phyloP scores from a whole-genome alignment of 2,888 invertebrate genomes.

The Sturmia bella region DNA sequence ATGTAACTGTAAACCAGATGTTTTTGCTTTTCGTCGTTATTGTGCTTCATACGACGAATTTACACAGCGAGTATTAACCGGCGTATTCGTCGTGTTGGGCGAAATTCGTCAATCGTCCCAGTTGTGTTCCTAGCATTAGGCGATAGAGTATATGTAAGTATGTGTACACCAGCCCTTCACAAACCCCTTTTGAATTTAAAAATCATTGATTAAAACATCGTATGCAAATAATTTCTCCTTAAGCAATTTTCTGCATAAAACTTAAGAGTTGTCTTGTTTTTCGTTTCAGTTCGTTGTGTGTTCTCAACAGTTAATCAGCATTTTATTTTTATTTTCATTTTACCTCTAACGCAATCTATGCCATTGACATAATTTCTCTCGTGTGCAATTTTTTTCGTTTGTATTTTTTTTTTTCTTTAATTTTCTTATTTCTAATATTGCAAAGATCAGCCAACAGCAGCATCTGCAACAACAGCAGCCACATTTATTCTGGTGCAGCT shows the following conservation, averaged over 20 bases:
- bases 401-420: constrained; percentile 16
- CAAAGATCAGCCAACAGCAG: constrained; percentile 30
- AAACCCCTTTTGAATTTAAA: no score
- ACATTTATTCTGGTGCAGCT: constrained; percentile 45
- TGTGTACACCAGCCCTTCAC: no score
- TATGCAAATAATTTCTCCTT: no score
- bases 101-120: no score
- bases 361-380: constrained; percentile 69
- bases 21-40: no score
- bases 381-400: constrained; percentile 36
- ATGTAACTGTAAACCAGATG: no score
- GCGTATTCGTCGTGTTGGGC: no score
- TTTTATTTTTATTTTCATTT: constrained; percentile 41
- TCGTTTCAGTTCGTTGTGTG: not conserved
- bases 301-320: constrained; percentile 44
- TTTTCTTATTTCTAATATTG: constrained; percentile 38
- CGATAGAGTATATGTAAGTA: no score
- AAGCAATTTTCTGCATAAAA: constrained; percentile 58
- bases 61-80: no score
- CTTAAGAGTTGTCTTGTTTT: constrained; percentile 21
- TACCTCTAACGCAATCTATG: constrained; percentile 66
- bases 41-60: no score
- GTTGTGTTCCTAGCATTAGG: no score
- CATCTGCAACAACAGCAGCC: constrained; percentile 7
- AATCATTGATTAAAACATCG: no score